Evolutionary conservation across 1,140 invertebrate species (phyloP).

Genomic region (Brachionus manjavacas): DNA sequence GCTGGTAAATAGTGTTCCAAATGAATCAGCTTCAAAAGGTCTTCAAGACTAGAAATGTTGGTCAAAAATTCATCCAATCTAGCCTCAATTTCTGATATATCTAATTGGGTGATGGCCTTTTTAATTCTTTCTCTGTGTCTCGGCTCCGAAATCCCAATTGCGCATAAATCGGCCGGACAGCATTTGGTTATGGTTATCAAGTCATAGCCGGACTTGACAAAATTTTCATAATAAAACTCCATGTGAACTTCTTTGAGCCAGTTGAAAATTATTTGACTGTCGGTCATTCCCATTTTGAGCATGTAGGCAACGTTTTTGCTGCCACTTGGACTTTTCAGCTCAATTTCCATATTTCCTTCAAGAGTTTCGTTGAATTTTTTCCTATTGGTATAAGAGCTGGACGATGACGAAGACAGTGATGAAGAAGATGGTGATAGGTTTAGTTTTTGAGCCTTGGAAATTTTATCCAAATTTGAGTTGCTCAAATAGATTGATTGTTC

Average conservation of each 20-base stretch:
- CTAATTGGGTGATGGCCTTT: constrained; percentile 73
- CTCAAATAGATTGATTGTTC: constrained; percentile 8
- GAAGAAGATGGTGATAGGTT: background rate
- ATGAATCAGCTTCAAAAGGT: constrained; percentile 82
- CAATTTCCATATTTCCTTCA: background rate
- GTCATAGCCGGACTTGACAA: constrained; percentile 91
- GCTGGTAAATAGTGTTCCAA: constrained; percentile 84
- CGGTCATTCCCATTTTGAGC: constrained; percentile 19
- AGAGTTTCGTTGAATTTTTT: background rate
- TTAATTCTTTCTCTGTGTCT: constrained; percentile 91
- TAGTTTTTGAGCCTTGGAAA: background rate
- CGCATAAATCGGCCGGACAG: constrained; percentile 83
- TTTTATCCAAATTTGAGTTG: constrained; percentile 1
- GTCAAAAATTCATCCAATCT: background rate
- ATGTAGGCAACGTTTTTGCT: background rate
- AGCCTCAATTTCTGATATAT: constrained; percentile 4
- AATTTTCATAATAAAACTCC: constrained; percentile 89
- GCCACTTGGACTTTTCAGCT: background rate
- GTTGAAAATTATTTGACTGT: constrained; percentile 58
- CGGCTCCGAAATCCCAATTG: constrained; percentile 89
- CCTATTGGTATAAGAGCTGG: background rate
- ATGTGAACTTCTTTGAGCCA: constrained; percentile 91
- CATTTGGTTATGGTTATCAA: constrained; percentile 91
- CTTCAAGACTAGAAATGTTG: constrained; percentile 60
- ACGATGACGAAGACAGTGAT: background rate